These are phyloP conservation scores for Propithecus coquereli DNA, from an alignment of 2,113 vertebrate species.

Conservation along the genomic window DNA sequence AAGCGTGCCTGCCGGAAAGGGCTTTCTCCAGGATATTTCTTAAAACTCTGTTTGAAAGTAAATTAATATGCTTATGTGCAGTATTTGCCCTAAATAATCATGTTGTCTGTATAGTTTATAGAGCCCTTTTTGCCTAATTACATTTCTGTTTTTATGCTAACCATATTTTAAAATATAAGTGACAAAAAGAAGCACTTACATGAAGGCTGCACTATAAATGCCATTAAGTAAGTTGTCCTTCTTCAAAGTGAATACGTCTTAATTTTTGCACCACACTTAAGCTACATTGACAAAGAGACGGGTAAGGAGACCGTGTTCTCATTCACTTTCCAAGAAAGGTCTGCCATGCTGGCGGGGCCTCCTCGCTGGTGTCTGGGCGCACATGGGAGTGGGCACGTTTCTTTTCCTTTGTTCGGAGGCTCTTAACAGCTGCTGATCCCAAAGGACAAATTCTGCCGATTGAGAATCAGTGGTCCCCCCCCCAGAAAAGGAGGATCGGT, in stretches of 20 bases:
- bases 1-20: background rate
- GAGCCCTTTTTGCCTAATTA: background rate
- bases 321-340: background rate
- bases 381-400: background rate
- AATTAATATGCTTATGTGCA: background rate
- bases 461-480: background rate
- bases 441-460: background rate
- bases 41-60: background rate
- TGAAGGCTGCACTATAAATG: background rate
- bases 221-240: background rate
- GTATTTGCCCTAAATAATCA: background rate
- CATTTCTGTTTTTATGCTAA: background rate
- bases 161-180: background rate
- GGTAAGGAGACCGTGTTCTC: background rate
- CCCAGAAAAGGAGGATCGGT: background rate
- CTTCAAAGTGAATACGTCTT: background rate
- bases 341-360: fast-evolving
- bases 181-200: background rate
- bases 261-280: background rate
- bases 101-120: background rate
- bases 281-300: background rate
- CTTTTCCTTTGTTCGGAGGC: background rate
- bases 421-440: background rate
- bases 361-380: background rate
- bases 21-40: background rate